Evolutionary conservation across 2,797 vertebrate species (phyloP), one percentile per base, ranked within the genome.

Genomic region (Lagocephalus sceleratus): DNA sequence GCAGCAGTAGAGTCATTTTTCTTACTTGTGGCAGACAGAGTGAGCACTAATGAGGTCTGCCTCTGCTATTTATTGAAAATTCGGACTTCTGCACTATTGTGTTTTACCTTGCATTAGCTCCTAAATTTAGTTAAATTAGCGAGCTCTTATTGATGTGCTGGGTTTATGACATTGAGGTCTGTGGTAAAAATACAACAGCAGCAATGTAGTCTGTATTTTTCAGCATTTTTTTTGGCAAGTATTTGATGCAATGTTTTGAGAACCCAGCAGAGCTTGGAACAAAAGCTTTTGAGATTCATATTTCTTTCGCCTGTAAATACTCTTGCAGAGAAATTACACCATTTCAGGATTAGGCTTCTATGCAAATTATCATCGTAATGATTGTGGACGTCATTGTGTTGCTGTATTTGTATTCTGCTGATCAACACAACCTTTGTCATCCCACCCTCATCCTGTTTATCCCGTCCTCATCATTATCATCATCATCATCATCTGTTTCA

Each of bases 1-100:
- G 59, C 71, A 67, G 63, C 61, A 55, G 46, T 71, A 78, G 49
- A 66, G 56, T 83, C 75, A 72, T 89, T 87, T 87, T 83, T 87
- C 78, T 79, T 76, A 73, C 78, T 81, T 75, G 69, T 54, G 58
- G 70, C 71, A 68, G 79, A 77, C 73, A 50, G 57, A 82, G 80
- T 81, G 80, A 85, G 67, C 63, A 80, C 75, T 85, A 83, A 84
- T 82, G 73, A 51, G 64, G 20, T 54, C 51, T 21, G 66, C 38
- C 53, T 51, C 53, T 49, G 62, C 12, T 35, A 35, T 35, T 35
- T 60, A 55, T 67, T 70, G 59, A 73, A 84, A 72, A 67, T 67
- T 80, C 52, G 60, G 57, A 65, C 73, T 68, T 52, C 60, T 58
- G 46, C 23, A 3, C 45, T 16, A 35, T 46, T 50, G 51, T 57